A percentile compares a stretch with the other conserved stretches of the same genome.
Evolutionary conservation across 2,113 vertebrate species (phyloP).

Genomic region (Lepidothrix coronata): DNA sequence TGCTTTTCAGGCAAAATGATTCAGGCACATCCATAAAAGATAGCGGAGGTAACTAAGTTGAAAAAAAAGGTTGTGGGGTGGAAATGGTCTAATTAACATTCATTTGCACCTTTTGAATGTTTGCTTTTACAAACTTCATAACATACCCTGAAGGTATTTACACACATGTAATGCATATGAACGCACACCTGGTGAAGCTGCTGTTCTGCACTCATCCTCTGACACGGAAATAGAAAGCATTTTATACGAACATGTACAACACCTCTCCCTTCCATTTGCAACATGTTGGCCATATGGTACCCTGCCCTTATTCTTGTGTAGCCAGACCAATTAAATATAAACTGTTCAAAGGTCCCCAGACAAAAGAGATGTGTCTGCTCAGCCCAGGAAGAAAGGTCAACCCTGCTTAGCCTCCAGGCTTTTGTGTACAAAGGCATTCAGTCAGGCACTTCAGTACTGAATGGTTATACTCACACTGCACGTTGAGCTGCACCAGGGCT

Average conservation of each 20-base stretch:
- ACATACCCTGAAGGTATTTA: neutral
- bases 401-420: neutral
- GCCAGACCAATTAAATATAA: neutral
- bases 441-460: neutral
- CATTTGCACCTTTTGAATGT: neutral
- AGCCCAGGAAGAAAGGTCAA: neutral
- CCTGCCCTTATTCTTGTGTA: neutral
- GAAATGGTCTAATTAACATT: neutral
- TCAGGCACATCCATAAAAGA: neutral
- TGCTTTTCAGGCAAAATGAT: neutral
- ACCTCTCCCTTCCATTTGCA: neutral
- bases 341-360: neutral
- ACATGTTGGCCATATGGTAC: neutral
- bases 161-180: neutral
- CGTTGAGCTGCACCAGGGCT: slow-evolving; percentile 89
- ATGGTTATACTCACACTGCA: slow-evolving; percentile 87
- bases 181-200: neutral
- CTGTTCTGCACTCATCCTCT: neutral
- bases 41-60: neutral
- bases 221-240: fast-evolving
- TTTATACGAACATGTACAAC: neutral
- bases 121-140: neutral
- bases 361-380: neutral
- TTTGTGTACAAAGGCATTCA: neutral
- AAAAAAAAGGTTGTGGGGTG: neutral